Evolutionary conservation across 2,888 invertebrate species (phyloP).

Genomic region (Aphodius sticticus): DNA sequence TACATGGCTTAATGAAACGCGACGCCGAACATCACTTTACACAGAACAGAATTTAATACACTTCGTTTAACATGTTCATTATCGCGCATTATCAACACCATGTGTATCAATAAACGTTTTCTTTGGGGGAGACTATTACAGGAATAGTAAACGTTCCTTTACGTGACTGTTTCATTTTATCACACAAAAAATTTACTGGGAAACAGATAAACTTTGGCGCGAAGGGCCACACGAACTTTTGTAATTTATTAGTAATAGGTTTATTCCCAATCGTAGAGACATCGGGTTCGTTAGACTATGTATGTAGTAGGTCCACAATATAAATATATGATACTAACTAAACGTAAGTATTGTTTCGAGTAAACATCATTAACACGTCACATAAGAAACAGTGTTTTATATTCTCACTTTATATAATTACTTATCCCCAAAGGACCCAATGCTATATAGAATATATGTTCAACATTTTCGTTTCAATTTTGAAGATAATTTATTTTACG

Average conservation of each 20-base stretch:
- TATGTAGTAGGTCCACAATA: not conserved
- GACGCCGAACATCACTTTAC: constrained; percentile 8
- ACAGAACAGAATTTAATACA: not conserved
- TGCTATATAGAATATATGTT: too few relatives aligned
- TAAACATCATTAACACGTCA: not conserved
- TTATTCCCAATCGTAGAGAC: not conserved
- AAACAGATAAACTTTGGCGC: too few relatives aligned
- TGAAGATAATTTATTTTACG: too few relatives aligned
- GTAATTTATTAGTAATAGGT: not conserved
- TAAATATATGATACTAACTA: not conserved
- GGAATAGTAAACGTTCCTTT: not conserved
- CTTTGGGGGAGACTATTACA: not conserved
- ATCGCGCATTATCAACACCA: not conserved
- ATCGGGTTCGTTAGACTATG: not conserved
- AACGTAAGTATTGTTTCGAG: not conserved
- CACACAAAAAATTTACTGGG: not conserved
- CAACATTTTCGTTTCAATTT: too few relatives aligned
- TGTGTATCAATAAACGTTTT: not conserved
- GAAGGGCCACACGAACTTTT: too few relatives aligned
- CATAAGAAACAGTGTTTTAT: too few relatives aligned
- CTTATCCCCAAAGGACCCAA: too few relatives aligned
- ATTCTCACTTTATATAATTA: too few relatives aligned
- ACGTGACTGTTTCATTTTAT: not conserved
- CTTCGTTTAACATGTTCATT: constrained; percentile 4
- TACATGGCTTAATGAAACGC: constrained; percentile 20